A percentile compares a stretch with the other conserved stretches of the same genome.
Conservation (phyloP, 2,888 invertebrate genomes). For the Agonopterix arenella region DNA sequence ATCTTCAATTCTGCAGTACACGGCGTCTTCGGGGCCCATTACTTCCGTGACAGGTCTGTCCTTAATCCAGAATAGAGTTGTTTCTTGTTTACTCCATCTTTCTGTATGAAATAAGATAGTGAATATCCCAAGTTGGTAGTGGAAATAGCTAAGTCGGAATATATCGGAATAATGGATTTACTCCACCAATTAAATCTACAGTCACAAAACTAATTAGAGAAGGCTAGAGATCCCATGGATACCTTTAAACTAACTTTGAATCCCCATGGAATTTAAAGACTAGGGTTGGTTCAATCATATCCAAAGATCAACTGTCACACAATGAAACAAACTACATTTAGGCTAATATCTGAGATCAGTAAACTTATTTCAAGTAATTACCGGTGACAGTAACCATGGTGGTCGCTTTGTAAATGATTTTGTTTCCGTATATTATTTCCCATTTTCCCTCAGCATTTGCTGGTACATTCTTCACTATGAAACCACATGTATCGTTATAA, state of each 20-base stretch:
- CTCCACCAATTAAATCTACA: too few relatives aligned
- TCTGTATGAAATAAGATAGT: not conserved
- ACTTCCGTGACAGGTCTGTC: conserved; percentile 27
- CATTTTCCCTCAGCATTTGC: conserved; percentile 35
- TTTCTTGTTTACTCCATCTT: not conserved
- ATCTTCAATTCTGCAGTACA: conserved; percentile 46
- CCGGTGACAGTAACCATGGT: conserved; percentile 37
- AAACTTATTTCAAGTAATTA: conserved; percentile 19
- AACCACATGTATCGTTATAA: conserved; percentile 36
- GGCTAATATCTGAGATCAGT: too few relatives aligned
- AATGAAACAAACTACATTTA: too few relatives aligned
- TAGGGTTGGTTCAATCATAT: too few relatives aligned
- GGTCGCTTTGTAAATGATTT: conserved; percentile 32
- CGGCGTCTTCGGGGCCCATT: conserved; percentile 42
- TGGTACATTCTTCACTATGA: conserved; percentile 28
- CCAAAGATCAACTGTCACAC: too few relatives aligned
- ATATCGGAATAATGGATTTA: too few relatives aligned
- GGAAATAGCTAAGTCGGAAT: too few relatives aligned
- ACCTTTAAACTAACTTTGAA: too few relatives aligned
- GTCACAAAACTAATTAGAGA: too few relatives aligned
- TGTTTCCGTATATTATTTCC: conserved; percentile 43
- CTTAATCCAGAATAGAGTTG: conserved; percentile 15
- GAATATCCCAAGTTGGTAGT: too few relatives aligned
- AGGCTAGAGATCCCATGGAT: too few relatives aligned
- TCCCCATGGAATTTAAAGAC: too few relatives aligned